Conservation (phyloP, 2,888 invertebrate species). For the Autographa pulchrina region DNA sequence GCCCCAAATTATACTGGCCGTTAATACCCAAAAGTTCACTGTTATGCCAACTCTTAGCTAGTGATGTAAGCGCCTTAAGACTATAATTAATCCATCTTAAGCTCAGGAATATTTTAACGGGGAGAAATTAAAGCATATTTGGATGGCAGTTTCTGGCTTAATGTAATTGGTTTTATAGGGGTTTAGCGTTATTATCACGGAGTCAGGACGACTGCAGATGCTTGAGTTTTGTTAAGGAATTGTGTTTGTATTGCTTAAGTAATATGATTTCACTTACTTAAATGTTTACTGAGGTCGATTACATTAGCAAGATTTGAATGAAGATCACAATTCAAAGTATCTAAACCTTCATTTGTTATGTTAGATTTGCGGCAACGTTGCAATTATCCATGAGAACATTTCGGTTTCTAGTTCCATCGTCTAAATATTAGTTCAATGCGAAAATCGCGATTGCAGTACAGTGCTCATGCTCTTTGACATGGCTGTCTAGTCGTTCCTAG, state of each 20-base stretch:
- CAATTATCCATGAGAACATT: not conserved
- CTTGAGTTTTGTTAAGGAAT: not conserved
- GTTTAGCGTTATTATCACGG: not conserved
- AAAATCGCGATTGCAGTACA: not conserved
- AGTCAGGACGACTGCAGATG: constrained; percentile 2
- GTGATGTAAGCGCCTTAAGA: constrained; percentile 47
- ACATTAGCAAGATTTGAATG: not conserved
- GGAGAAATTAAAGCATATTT: constrained; percentile 19
- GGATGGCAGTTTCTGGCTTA: not conserved
- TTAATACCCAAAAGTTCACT: constrained; percentile 50
- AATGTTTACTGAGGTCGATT: not conserved
- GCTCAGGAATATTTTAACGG: constrained; percentile 27
- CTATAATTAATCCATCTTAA: constrained; percentile 50
- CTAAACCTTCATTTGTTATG: not conserved
- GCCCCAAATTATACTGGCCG: constrained; percentile 41
- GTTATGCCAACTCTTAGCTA: constrained; percentile 30
- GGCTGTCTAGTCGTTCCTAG: not conserved
- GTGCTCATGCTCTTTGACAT: not conserved
- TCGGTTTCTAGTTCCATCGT: not conserved
- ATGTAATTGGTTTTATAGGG: constrained; percentile 6
- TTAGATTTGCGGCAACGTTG: not conserved
- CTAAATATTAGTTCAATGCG: not conserved
- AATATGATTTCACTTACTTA: constrained; percentile 1
- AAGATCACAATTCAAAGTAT: not conserved
- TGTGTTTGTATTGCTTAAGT: not conserved